Conservation (phyloP, 2,113 vertebrate species). For the Mastomys natalensis region DNA sequence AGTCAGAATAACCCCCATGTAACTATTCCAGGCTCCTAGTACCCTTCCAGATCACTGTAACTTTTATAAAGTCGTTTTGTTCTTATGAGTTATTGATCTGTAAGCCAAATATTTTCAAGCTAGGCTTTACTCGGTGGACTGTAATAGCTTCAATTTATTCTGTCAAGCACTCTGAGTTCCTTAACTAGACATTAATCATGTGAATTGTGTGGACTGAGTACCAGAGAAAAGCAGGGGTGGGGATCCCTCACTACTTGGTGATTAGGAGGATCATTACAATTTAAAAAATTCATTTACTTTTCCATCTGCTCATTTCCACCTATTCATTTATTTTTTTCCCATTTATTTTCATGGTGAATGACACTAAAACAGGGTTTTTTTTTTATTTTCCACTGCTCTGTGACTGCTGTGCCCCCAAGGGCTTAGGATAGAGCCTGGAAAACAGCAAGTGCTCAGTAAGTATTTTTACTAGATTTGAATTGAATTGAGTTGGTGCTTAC, state of each 20-base stretch:
- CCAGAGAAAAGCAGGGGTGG: not conserved
- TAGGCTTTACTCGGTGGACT: not conserved
- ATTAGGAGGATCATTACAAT: not conserved
- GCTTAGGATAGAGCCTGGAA: not conserved
- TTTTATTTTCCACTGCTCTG: not conserved
- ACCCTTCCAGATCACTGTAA: constrained; percentile 16
- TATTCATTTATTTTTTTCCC: not conserved
- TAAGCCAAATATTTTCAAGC: constrained; percentile 60
- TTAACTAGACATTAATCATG: not conserved
- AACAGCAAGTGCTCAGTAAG: not conserved
- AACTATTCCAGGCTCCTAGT: not conserved
- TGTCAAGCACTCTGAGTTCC: constrained; percentile 3
- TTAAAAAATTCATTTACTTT: not conserved
- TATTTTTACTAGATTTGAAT: constrained; percentile 12
- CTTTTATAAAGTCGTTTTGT: not conserved
- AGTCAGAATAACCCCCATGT: not conserved
- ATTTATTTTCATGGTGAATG: not conserved
- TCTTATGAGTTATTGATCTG: constrained; percentile 65
- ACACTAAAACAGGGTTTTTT: not conserved
- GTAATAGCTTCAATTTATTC: constrained; percentile 2
- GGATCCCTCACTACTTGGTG: not conserved
- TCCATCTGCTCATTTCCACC: not conserved
- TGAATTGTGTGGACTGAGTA: not conserved
- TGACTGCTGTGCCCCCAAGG: not conserved
- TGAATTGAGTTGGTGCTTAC: not conserved